Evolutionary conservation across 2,113 vertebrate species (phyloP), one percentile per base, ranked within the genome.

Genomic region (Vimba vimba): DNA sequence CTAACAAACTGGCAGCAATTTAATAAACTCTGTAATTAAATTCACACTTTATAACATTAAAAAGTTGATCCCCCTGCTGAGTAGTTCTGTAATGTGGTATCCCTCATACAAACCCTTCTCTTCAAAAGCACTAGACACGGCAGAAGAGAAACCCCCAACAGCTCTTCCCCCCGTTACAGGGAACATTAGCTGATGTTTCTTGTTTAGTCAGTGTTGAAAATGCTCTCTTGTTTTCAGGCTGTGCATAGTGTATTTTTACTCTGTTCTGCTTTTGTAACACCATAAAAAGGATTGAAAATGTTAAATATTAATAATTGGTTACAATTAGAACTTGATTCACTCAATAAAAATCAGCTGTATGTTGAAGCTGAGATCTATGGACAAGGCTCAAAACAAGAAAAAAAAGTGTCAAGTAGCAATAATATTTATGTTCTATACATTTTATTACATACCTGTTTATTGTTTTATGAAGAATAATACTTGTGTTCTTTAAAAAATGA

Each of bases 51-150:
- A 47, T 19, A 47, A 30, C 17, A 27, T 60, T 23, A 12, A 43
- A 21, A n/a, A 60, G 57, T 64, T 30, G 85, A 79, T 57, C 85
- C 87, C 79, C 68, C 59, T 84, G 85, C 57, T 76, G 87, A 84
- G 47, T 86, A 86, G 87, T 81, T 88, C 81, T 88, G 81, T 75
- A 62, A 86, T 69, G 55, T 88, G 87, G 87, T 75, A 6, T 81
- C 68, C 82, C 80, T 66, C 57, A 62, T 19, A 25, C 36, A 62
- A 76, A 6, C 79, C 78, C n/a, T 80, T 12, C 78, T 39, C 60
- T 45, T 80, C n/a, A 47, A 71, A 57, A 11, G 75, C 45, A 76
- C 33, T 69, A 52, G 33, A 80, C 50, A 23, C 69, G 45, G 21
- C 79, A 21, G 39, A 80, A 27, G 39, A 64, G 39, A 81, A 80